Evolutionary conservation across 1,140 invertebrate species (phyloP).

Genomic region (Drosophila melanogaster): DNA sequence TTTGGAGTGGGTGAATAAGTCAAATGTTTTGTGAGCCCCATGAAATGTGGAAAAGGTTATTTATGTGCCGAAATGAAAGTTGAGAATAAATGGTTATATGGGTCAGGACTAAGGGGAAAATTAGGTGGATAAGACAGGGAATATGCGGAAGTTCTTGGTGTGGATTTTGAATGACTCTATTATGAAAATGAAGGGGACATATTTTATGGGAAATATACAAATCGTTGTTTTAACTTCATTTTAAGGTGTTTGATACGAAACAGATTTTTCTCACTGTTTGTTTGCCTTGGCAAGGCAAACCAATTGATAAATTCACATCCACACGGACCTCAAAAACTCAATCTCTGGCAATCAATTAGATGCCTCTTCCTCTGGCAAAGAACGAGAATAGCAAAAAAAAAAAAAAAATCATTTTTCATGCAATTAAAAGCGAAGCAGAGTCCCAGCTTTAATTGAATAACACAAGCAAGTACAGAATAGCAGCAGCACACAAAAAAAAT

Average conservation of each 20-base stretch:
- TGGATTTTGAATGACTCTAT: not conserved
- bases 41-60: slow-evolving; percentile 39
- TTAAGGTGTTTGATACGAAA: no score
- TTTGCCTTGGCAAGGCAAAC: slow-evolving; percentile 16
- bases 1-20: slow-evolving; percentile 18
- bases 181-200: not conserved
- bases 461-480: slow-evolving; percentile 32
- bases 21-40: slow-evolving; percentile 27
- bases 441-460: slow-evolving; percentile 74
- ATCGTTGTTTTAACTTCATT: no score
- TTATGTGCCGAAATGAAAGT: slow-evolving; percentile 23
- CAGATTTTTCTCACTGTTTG: not conserved
- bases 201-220: not conserved
- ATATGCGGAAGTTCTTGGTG: not conserved
- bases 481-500: slow-evolving; percentile 19
- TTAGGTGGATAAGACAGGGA: slow-evolving; percentile 11
- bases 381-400: slow-evolving; percentile 24
- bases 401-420: slow-evolving; percentile 57
- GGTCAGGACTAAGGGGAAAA: slow-evolving; percentile 21
- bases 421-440: slow-evolving; percentile 65
- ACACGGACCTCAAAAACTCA: slow-evolving; percentile 17
- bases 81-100: slow-evolving; percentile 22
- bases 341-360: slow-evolving; percentile 39
- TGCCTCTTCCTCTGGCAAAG: slow-evolving; percentile 6
- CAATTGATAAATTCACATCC: slow-evolving; percentile 24